Conservation (phyloP, 2,113 vertebrate species). For the Nipponia nippon region DNA sequence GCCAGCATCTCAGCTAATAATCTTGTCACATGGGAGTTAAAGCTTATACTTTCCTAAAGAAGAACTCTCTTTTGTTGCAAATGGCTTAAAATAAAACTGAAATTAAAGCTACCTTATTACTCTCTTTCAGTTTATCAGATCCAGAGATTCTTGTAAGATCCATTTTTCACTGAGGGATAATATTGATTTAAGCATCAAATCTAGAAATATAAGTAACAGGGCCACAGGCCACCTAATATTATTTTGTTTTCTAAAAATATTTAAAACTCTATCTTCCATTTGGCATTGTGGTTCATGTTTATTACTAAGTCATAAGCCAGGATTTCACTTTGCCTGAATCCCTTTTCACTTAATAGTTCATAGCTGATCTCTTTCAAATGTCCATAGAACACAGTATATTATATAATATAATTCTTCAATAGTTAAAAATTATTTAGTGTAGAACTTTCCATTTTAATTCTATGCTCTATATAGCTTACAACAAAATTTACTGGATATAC, state of each 20-base stretch:
- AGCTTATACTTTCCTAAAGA: conserved; percentile 12
- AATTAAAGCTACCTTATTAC: conserved; percentile 50
- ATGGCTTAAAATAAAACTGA: conserved; percentile 28
- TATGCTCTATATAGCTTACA: conserved; percentile 60
- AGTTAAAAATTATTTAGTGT: conserved; percentile 35
- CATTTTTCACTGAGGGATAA: conserved; percentile 30
- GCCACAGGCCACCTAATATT: conserved; percentile 24
- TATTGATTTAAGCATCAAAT: conserved; percentile 35
- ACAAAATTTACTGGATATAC: conserved; percentile 48
- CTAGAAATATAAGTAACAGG: conserved; percentile 45
- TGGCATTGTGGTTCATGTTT: conserved; percentile 50
- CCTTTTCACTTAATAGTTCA: conserved; percentile 44
- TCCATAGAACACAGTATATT: conserved; percentile 43
- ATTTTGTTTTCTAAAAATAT: conserved; percentile 57
- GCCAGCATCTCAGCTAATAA: conserved; percentile 12
- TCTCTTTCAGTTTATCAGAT: conserved; percentile 12
- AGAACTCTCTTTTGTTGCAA: conserved; percentile 1
- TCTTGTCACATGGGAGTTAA: background rate
- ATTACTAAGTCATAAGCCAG: conserved; percentile 46
- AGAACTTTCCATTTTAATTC: conserved; percentile 50
- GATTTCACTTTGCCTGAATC: conserved; percentile 49
- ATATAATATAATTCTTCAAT: conserved; percentile 61
- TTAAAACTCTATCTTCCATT: conserved; percentile 65
- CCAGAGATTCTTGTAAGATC: background rate
- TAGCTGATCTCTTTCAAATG: conserved; percentile 37